Evolutionary conservation across 1,140 invertebrate species (phyloP).

Genomic region (Bilobella aurantiaca): DNA sequence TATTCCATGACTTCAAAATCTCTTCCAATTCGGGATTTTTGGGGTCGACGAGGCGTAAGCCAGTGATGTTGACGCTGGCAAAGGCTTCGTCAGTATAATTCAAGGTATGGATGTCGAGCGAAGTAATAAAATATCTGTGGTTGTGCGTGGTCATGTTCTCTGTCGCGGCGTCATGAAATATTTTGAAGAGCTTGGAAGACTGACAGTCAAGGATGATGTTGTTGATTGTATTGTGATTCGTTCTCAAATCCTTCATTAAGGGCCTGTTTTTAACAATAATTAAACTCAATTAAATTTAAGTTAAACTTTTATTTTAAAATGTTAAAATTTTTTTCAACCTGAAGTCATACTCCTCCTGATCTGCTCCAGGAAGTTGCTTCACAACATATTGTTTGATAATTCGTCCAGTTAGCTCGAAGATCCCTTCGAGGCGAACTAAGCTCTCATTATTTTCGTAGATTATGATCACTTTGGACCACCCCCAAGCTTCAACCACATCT

Average conservation of each 20-base stretch:
- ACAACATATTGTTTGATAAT: conserved; percentile 32
- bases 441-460: conserved; percentile 49
- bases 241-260: conserved; percentile 43
- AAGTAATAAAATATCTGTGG: conserved; percentile 41
- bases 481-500: conserved; percentile 43
- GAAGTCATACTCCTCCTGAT: conserved; percentile 36
- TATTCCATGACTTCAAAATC: not conserved
- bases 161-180: conserved; percentile 40
- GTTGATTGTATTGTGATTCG: conserved; percentile 38
- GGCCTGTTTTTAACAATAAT: no score
- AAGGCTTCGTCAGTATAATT: conserved; percentile 55
- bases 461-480: conserved; percentile 46
- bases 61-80: conserved; percentile 56
- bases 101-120: conserved; percentile 52
- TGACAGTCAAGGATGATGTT: conserved; percentile 46
- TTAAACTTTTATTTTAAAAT: no score
- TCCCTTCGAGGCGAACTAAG: conserved; percentile 47
- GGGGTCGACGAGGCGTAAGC: conserved; percentile 50
- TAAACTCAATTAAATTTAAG: no score
- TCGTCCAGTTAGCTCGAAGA: conserved; percentile 12
- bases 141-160: conserved; percentile 42
- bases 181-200: conserved; percentile 36
- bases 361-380: conserved; percentile 40
- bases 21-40: conserved; percentile 35
- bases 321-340: conserved; percentile 26